phyloP scores from a whole-genome alignment of 64 coral and sea anemone genomes.

The Exaiptasia diaphana region DNA sequence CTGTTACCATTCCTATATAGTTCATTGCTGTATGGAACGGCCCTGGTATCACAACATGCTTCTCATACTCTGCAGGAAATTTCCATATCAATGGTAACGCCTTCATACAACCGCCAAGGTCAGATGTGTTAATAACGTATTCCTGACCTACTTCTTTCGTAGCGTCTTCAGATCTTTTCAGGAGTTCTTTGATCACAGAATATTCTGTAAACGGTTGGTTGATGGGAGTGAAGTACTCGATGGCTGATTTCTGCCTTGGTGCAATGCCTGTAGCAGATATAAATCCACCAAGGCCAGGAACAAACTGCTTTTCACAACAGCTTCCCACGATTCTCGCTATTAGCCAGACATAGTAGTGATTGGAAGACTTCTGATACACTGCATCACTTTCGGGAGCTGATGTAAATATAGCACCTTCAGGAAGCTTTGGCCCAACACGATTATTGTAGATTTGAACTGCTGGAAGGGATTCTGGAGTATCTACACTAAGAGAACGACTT shows the following conservation, averaged over 20 bases:
- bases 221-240: conserved; percentile 22
- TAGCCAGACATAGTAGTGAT: conserved; percentile 26
- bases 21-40: not conserved
- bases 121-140: conserved; percentile 40
- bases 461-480: conserved; percentile 8
- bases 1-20: not conserved
- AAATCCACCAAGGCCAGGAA: conserved; percentile 35
- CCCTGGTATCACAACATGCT: not conserved
- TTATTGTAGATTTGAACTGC: conserved; percentile 8
- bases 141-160: not conserved
- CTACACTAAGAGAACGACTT: not conserved
- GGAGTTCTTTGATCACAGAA: not conserved
- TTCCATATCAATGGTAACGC: not conserved
- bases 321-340: not conserved
- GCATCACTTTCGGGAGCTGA: conserved; percentile 7
- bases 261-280: conserved; percentile 15
- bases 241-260: not conserved
- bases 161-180: conserved; percentile 5
- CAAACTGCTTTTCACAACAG: conserved; percentile 13
- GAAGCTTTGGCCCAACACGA: conserved; percentile 13
- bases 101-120: conserved; percentile 35
- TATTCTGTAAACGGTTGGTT: not conserved
- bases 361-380: not conserved
- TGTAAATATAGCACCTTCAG: conserved; percentile 13
- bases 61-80: not conserved